Evolutionary conservation across 2,113 vertebrate species (phyloP).

Genomic region (Rana temporaria): DNA sequence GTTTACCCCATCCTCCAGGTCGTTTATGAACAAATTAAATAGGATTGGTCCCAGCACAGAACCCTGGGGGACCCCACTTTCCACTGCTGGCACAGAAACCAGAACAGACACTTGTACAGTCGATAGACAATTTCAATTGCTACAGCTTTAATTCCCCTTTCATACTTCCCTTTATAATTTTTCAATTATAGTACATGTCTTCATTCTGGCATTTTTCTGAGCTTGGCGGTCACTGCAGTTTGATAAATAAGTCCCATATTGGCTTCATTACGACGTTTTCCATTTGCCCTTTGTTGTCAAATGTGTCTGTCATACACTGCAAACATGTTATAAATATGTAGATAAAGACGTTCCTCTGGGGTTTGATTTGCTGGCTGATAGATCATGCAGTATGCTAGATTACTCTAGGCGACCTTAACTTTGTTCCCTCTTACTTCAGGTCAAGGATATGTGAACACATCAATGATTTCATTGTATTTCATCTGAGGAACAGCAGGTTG

Average conservation of each 20-base stretch:
- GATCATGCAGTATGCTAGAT: slow-evolving; percentile 25
- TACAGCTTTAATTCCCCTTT: neutral
- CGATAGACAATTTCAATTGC: too few species aligned
- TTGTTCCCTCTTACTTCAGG: slow-evolving; percentile 16
- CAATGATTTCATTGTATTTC: slow-evolving; percentile 41
- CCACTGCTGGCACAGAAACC: too few species aligned
- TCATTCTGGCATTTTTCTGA: neutral
- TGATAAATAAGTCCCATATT: slow-evolving; percentile 17
- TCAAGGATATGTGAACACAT: slow-evolving; percentile 42
- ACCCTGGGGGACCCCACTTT: too few species aligned
- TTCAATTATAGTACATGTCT: neutral
- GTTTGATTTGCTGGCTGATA: slow-evolving; percentile 16
- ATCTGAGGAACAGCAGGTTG: slow-evolving; percentile 38
- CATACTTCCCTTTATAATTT: neutral
- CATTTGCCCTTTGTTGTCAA: slow-evolving; percentile 31
- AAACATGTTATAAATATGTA: slow-evolving; percentile 48
- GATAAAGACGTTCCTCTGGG: slow-evolving; percentile 28
- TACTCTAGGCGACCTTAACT: slow-evolving; percentile 32
- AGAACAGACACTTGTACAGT: too few species aligned
- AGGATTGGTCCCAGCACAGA: too few species aligned
- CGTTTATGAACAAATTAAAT: too few species aligned
- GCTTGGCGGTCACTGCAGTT: neutral
- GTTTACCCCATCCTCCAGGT: too few species aligned
- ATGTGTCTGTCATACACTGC: slow-evolving; percentile 3
- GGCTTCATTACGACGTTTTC: neutral